Conservation (phyloP, 2,113 vertebrate genomes). For the Sylvia atricapilla region DNA sequence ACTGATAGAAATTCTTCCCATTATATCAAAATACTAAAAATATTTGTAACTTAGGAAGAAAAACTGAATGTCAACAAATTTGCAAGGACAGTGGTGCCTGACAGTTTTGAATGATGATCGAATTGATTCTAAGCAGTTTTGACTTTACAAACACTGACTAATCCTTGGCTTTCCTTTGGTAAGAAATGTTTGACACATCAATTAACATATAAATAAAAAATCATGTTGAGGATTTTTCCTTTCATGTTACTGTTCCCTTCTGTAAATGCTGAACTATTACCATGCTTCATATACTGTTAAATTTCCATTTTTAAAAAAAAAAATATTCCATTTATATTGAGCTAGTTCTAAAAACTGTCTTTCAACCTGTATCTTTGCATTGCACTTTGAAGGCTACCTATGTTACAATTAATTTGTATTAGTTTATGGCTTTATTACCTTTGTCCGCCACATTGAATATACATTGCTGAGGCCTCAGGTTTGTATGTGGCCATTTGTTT, state of each 20-base stretch:
- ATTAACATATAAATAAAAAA: not conserved
- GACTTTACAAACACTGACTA: not conserved
- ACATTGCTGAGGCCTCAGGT: not conserved
- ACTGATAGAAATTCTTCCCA: not conserved
- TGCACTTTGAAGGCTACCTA: not conserved
- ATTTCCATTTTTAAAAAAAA: not conserved
- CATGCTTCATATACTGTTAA: not conserved
- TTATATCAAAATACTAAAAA: not conserved
- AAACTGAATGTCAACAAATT: not conserved
- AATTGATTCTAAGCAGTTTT: not conserved
- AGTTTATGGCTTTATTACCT: not conserved
- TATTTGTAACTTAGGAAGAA: not conserved
- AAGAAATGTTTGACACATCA: not conserved
- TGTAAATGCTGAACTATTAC: not conserved
- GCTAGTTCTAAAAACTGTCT: not conserved
- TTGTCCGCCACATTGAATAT: not conserved
- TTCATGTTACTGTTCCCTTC: not conserved
- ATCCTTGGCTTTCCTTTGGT: not conserved
- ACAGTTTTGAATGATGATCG: not conserved
- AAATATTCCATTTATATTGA: not conserved
- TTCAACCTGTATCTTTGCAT: not conserved
- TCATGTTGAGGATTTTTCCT: not conserved
- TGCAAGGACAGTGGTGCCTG: not conserved
- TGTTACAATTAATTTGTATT: not conserved
- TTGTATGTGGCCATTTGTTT: not conserved